A percentile compares a stretch with the other conserved stretches of the same genome.
These are phyloP conservation scores for Ormyrus pomaceus DNA, from an alignment of 2,888 invertebrate genomes.

Conservation along the genomic window DNA sequence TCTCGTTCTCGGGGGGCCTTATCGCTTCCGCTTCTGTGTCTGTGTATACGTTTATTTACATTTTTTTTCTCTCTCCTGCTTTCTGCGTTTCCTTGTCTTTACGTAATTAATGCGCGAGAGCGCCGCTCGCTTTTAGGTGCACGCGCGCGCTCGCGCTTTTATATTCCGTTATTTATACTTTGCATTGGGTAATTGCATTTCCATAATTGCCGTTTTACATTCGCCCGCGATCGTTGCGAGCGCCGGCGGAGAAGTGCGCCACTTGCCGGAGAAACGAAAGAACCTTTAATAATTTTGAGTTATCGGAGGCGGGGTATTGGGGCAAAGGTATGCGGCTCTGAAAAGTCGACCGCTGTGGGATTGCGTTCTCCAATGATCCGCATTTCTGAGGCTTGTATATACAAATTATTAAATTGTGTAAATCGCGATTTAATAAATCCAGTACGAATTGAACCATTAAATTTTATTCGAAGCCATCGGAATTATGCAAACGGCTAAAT, in stretches of 20 bases:
- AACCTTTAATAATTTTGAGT: conserved; percentile 32
- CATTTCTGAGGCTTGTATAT: too few relatives aligned
- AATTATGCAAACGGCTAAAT: conserved; percentile 3
- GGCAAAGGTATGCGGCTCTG: not conserved
- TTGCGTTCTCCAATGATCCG: too few relatives aligned
- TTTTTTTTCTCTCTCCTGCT: not conserved
- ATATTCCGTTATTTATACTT: conserved; percentile 45
- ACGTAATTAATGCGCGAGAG: conserved; percentile 44
- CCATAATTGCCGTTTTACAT: conserved; percentile 34
- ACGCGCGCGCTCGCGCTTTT: conserved; percentile 3
- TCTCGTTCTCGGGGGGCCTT: conserved; percentile 42
- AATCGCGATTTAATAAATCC: not conserved
- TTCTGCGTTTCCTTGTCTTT: conserved; percentile 37
- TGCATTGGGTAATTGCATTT: conserved; percentile 35
- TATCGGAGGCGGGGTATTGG: not conserved
- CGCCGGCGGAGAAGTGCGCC: not conserved
- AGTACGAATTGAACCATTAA: not conserved
- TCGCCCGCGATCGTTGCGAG: not conserved
- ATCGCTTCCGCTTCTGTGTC: conserved; percentile 18
- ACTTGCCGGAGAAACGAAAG: not conserved
- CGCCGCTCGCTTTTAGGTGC: not conserved
- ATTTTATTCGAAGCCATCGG: not conserved
- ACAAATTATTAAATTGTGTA: too few relatives aligned
- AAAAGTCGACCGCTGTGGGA: too few relatives aligned
- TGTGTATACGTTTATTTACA: not conserved